These are phyloP conservation scores for Amblyornis subalaris DNA, from an alignment of 2,113 vertebrate species.

Conservation along the genomic window DNA sequence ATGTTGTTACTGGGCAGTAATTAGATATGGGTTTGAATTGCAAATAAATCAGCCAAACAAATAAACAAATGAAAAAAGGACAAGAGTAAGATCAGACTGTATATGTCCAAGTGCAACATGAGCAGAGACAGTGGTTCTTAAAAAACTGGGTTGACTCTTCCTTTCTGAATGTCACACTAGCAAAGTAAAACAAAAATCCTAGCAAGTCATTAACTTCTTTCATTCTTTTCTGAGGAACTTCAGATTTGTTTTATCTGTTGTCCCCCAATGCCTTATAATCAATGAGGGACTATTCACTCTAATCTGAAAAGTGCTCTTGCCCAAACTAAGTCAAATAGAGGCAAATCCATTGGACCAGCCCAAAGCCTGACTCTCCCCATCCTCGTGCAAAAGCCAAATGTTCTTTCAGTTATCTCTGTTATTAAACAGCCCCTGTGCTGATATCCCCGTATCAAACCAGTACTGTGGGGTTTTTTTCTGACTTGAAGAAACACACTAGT, in stretches of 20 bases:
- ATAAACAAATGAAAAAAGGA: not conserved
- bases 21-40: slow-evolving; percentile 56
- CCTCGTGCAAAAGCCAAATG: not conserved
- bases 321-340: not conserved
- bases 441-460: slow-evolving; percentile 8
- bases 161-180: not conserved
- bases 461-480: slow-evolving; percentile 25
- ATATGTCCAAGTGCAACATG: not conserved
- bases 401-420: slow-evolving; percentile 26
- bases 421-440: not conserved
- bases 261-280: not conserved
- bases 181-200: not conserved
- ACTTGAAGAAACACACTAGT: slow-evolving; percentile 54
- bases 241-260: not conserved
- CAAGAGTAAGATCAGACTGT: not conserved
- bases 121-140: not conserved
- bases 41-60: slow-evolving; percentile 34
- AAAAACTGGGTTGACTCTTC: not conserved
- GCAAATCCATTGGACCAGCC: not conserved
- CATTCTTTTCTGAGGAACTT: not conserved
- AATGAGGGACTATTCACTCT: not conserved
- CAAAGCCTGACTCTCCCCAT: not conserved
- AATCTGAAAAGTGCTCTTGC: slow-evolving; percentile 17
- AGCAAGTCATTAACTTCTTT: not conserved
- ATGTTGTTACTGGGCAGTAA: slow-evolving; percentile 57